A percentile compares a stretch with the other conserved stretches of the same genome.
These are phyloP conservation scores for Drosophila macrothrix DNA, from an alignment of 2,888 invertebrate species.

Conservation along the genomic window DNA sequence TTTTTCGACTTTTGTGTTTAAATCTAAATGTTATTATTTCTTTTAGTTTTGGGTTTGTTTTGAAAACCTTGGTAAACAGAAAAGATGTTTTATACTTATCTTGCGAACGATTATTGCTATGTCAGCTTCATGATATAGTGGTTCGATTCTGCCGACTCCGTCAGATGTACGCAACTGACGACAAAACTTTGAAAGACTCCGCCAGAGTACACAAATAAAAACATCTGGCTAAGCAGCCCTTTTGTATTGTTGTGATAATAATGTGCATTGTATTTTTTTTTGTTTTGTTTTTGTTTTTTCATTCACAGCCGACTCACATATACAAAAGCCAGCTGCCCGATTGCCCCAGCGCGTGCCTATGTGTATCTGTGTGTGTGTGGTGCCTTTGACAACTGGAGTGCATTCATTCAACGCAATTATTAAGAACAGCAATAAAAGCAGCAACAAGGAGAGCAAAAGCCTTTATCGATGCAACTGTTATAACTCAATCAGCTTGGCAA, in stretches of 20 bases:
- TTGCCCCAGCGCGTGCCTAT: conserved; percentile 10
- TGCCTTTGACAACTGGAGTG: conserved; percentile 61
- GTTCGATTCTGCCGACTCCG: not conserved
- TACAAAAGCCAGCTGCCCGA: conserved; percentile 38
- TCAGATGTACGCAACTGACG: conserved; percentile 6
- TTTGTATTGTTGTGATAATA: conserved; percentile 37
- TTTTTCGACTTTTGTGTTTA: too few species aligned
- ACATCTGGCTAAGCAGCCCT: conserved; percentile 25
- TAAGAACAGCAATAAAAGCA: conserved; percentile 45
- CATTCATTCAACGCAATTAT: conserved; percentile 57
- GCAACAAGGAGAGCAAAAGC: not conserved
- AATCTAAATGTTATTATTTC: not conserved
- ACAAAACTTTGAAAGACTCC: not conserved
- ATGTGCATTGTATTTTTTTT: conserved; percentile 54
- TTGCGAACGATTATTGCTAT: not conserved
- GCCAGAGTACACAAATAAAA: conserved; percentile 3
- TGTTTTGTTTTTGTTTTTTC: conserved; percentile 2
- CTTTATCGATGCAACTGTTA: conserved; percentile 52
- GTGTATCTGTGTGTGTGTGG: conserved; percentile 18
- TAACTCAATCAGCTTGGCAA: conserved; percentile 69
- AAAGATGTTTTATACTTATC: not conserved
- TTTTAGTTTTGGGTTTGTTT: too few species aligned
- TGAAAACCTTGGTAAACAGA: not conserved
- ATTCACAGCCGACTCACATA: conserved; percentile 45
- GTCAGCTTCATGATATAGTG: not conserved